These are phyloP conservation scores for Formica exsecta DNA, from an alignment of 1,140 invertebrate genomes.

Conservation along the genomic window DNA sequence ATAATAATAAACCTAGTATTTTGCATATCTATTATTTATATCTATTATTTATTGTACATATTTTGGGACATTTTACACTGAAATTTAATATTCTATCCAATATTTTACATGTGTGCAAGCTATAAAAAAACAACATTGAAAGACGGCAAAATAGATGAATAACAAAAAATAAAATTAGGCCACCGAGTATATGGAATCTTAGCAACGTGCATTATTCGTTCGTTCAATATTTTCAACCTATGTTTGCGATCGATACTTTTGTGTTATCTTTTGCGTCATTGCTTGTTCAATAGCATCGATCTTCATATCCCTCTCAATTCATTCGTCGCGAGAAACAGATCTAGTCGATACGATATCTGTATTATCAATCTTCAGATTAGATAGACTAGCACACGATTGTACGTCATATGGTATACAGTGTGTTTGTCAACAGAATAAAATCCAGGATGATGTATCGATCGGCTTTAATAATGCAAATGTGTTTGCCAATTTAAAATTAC, in stretches of 20 bases:
- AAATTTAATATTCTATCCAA: too few relatives aligned
- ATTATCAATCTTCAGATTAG: background rate
- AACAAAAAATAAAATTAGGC: background rate
- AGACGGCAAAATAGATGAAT: background rate
- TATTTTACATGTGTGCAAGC: background rate
- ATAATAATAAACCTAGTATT: background rate
- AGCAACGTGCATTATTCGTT: background rate
- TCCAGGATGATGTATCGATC: background rate
- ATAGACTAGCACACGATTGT: background rate
- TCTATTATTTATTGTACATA: background rate
- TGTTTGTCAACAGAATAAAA: conserved; percentile 33
- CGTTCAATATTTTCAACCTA: background rate
- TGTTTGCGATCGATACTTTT: conserved; percentile 41
- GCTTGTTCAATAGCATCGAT: background rate
- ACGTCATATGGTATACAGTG: background rate
- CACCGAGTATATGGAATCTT: background rate
- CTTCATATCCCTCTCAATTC: too few relatives aligned
- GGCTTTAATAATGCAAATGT: too few relatives aligned
- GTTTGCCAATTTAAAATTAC: too few relatives aligned
- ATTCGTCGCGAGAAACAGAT: background rate
- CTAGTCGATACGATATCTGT: too few relatives aligned
- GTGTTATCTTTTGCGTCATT: conserved; percentile 20
- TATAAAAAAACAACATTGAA: background rate
- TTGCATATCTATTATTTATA: background rate
- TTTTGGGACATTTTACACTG: too few relatives aligned